A percentile compares a stretch with the other conserved stretches of the same genome.
Evolutionary conservation across 1,140 invertebrate genomes (phyloP).

Genomic region (Sitodiplosis mosellana): DNA sequence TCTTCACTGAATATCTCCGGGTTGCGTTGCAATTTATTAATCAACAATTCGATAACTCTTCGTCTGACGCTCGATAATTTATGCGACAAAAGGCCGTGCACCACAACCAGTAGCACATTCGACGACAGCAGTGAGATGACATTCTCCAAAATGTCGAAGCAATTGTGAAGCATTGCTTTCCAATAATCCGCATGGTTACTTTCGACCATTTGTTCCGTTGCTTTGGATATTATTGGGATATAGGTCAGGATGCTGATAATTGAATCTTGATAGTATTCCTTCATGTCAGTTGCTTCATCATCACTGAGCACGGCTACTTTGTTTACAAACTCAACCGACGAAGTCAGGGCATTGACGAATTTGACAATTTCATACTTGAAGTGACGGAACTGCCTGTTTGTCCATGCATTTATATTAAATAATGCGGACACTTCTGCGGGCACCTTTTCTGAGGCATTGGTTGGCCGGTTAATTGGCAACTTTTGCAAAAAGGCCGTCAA

Average conservation of each 20-base stretch:
- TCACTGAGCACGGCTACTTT: slow-evolving; percentile 31
- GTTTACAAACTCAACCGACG: slow-evolving; percentile 6
- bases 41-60: slow-evolving; percentile 69
- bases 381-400: not conserved
- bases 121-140: slow-evolving; percentile 60
- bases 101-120: slow-evolving; percentile 53
- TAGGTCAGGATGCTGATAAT: slow-evolving; percentile 47
- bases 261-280: slow-evolving; percentile 39
- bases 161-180: slow-evolving; percentile 54
- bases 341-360: not conserved
- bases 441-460: slow-evolving; percentile 5
- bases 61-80: slow-evolving; percentile 46
- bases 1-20: slow-evolving; percentile 35
- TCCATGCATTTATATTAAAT: not conserved
- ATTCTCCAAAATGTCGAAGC: slow-evolving; percentile 57
- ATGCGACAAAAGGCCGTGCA: slow-evolving; percentile 49
- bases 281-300: slow-evolving; percentile 28
- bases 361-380: not conserved
- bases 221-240: slow-evolving; percentile 39
- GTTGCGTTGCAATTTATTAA: slow-evolving; percentile 51
- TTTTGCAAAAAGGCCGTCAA: slow-evolving; percentile 42
- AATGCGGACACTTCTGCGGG: not conserved
- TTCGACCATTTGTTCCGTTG: slow-evolving; percentile 19
- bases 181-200: slow-evolving; percentile 52
- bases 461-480: slow-evolving; percentile 38